Percentiles rank a stretch among this genome's conserved stretches.
phyloP scores from a whole-genome alignment of 2,113 vertebrate species.

The Aleadryas rufinucha region DNA sequence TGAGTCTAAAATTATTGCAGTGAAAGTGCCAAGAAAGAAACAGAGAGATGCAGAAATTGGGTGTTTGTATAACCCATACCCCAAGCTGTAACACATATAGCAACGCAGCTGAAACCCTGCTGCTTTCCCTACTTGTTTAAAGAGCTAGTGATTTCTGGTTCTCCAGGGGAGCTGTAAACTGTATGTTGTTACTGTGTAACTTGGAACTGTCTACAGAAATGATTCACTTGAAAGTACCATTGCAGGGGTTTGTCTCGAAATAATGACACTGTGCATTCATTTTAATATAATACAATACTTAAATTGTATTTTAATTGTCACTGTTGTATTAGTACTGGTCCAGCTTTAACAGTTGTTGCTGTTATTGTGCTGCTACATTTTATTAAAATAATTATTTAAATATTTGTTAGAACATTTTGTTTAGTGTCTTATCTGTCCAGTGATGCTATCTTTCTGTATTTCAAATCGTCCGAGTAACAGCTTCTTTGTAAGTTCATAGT shows the following conservation, averaged over 20 bases:
- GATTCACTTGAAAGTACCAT: neutral
- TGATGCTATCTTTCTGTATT: neutral
- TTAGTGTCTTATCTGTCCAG: neutral
- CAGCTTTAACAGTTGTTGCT: neutral
- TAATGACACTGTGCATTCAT: neutral
- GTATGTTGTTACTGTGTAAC: neutral
- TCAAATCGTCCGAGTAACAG: neutral
- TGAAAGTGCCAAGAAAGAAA: neutral
- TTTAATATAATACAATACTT: neutral
- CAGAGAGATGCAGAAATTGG: neutral
- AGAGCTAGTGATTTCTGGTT: neutral
- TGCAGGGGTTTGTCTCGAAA: neutral
- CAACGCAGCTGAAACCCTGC: neutral
- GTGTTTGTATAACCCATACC: neutral
- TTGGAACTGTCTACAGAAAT: neutral
- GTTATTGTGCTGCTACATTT: neutral
- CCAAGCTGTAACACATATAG: neutral
- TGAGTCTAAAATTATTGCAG: neutral
- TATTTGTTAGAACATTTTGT: neutral
- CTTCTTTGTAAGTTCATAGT: neutral
- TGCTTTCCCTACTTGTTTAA: neutral
- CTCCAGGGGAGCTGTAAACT: neutral
- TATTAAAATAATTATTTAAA: neutral
- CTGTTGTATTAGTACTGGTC: neutral
- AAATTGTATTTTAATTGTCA: neutral